These are phyloP conservation scores for Pachyrhynchus sulphureomaculatus DNA, from an alignment of 1,140 invertebrate species.

Conservation along the genomic window DNA sequence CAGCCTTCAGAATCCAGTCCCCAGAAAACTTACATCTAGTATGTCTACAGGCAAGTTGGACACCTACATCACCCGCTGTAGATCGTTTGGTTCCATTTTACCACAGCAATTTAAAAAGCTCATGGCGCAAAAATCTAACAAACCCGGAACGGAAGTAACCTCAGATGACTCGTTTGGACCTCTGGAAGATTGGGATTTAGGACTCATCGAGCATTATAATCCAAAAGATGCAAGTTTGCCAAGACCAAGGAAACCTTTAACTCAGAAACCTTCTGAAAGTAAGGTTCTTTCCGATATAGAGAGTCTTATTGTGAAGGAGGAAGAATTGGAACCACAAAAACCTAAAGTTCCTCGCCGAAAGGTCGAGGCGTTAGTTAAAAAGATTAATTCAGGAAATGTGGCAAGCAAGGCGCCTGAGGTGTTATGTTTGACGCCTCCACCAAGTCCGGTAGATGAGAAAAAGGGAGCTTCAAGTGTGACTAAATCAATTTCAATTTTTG, in stretches of 20 bases:
- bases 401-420: slow-evolving; percentile 22
- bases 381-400: slow-evolving; percentile 38
- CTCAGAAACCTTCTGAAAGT: slow-evolving; percentile 24
- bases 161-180: slow-evolving; percentile 53
- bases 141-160: slow-evolving; percentile 44
- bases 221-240: slow-evolving; percentile 49
- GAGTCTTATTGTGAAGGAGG: slow-evolving; percentile 40
- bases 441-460: slow-evolving; percentile 35
- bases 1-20: slow-evolving; percentile 40
- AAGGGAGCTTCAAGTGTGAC: neutral
- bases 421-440: slow-evolving; percentile 38
- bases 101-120: slow-evolving; percentile 50
- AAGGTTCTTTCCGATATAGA: slow-evolving; percentile 45
- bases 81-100: slow-evolving; percentile 51
- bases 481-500: neutral
- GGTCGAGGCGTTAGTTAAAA: slow-evolving; percentile 46
- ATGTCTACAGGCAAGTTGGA: slow-evolving; percentile 44
- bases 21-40: slow-evolving; percentile 41
- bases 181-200: slow-evolving; percentile 53
- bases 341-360: slow-evolving; percentile 41
- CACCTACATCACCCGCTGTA: slow-evolving; percentile 50
- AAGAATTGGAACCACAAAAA: slow-evolving; percentile 23
- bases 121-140: slow-evolving; percentile 38
- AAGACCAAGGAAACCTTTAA: slow-evolving; percentile 35
- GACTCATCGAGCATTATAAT: slow-evolving; percentile 51